Conservation (phyloP, 2,888 invertebrate species). For the Trissolcus japonicus region DNA sequence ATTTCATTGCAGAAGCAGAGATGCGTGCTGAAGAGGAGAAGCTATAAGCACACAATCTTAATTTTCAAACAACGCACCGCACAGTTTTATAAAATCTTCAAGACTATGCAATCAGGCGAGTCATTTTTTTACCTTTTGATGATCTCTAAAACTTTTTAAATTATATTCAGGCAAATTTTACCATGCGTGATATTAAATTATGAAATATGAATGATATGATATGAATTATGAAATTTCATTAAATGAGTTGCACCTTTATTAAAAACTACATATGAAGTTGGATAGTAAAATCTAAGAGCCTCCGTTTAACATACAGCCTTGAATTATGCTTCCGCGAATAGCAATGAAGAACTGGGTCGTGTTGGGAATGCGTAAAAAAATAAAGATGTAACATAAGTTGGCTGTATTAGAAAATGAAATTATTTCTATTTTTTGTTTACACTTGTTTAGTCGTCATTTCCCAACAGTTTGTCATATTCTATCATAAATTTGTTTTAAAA, state of each 20-base stretch:
- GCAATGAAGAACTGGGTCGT: conserved; percentile 66
- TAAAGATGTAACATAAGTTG: neutral
- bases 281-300: conserved; percentile 57
- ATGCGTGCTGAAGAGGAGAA: conserved; percentile 8
- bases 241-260: conserved; percentile 35
- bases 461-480: neutral
- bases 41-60: neutral
- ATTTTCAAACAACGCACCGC: neutral
- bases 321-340: conserved; percentile 59
- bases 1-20: conserved; percentile 46
- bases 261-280: conserved; percentile 39
- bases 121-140: no score
- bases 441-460: neutral
- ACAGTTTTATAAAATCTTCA: neutral
- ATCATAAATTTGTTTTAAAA: neutral
- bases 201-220: no score
- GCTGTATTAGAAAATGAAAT: neutral
- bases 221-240: no score
- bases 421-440: no score
- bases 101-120: no score
- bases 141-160: no score
- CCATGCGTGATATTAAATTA: no score
- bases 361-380: conserved; percentile 25
- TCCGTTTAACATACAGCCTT: conserved; percentile 59
- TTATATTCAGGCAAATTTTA: neutral